Evolutionary conservation across 1,140 invertebrate species (phyloP).

Genomic region (Eriosoma lanigerum): DNA sequence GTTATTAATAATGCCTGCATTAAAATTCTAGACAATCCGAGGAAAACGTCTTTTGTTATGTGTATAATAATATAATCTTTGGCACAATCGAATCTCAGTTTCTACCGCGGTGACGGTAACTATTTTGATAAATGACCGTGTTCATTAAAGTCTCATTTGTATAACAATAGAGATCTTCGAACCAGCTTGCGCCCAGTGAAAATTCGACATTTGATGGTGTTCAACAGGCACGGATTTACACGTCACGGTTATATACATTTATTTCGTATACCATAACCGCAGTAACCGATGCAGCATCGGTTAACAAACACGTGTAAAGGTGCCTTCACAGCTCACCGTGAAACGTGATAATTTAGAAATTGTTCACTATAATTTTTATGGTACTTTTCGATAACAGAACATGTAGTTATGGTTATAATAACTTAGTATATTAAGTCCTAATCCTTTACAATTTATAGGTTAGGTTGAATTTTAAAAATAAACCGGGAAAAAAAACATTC

Average conservation of each 20-base stretch:
- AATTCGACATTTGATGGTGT: background rate
- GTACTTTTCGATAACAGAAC: no score
- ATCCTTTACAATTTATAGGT: no score
- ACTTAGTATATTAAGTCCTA: no score
- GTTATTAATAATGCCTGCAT: background rate
- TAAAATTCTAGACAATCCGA: background rate
- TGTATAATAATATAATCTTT: background rate
- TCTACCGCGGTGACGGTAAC: background rate
- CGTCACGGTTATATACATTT: background rate
- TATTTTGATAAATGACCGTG: slow-evolving; percentile 17
- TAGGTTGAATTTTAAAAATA: no score
- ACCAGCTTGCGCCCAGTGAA: background rate
- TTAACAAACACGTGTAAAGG: no score
- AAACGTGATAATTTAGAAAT: no score
- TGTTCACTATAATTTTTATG: no score
- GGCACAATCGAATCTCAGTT: background rate
- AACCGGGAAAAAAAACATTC: no score
- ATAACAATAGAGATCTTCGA: background rate
- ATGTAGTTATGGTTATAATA: no score
- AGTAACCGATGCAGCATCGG: background rate
- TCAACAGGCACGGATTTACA: slow-evolving; percentile 2
- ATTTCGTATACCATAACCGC: background rate
- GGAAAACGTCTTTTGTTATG: background rate
- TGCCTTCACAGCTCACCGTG: no score
- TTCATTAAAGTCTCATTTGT: slow-evolving; percentile 20